Evolutionary conservation across 2,888 invertebrate genomes (phyloP), one percentile per base, ranked within the genome.

Genomic region (Pachliopta kotzebuea): DNA sequence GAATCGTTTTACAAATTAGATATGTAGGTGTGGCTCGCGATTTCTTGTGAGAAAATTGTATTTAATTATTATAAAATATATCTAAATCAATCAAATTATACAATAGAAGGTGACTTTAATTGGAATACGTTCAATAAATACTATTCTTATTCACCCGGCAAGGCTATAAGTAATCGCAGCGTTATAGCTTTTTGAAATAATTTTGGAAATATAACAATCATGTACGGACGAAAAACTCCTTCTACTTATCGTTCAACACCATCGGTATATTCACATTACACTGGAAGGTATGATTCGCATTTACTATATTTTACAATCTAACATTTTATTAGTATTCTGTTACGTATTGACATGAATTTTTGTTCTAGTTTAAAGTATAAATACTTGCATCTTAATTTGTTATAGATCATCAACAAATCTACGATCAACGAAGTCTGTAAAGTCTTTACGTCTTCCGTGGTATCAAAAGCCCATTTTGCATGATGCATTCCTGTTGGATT

Each of bases 241-340:
- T 96, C 96, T 63, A 95, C 96, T 4, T 94, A 94, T 76, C 91
- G 94, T 74, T 97, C 97, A 56, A 96, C 97, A 72, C 96, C 96
- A 14, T 97, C 97, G 0, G 95, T 97, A 54, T 97, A 97, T 80
- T 97, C 97, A 0, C 97, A 97, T 84, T 95, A 97, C 64, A 97
- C 97, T 61, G 94, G 93, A 76, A 93, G 93, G 94, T 94, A 84
- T 85, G 64, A 18, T 64, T 37, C 31, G 54, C 21, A 60, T 62
- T 21, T 42, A 26, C 11, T 31, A 31, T 52, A n/a, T 49, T n/a
- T 11, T 11, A 4, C n/a, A 55, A 18, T 18, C 62, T 8, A 2
- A 4, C 2, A 18, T 42, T 42, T 42, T 42, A 42, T 18, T 42
- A 31, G 9, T 42, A 6, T 42, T 4, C 7, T 45, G 6, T 11